Conservation (phyloP, 2,113 vertebrate species). For the Myotis brandtii region DNA sequence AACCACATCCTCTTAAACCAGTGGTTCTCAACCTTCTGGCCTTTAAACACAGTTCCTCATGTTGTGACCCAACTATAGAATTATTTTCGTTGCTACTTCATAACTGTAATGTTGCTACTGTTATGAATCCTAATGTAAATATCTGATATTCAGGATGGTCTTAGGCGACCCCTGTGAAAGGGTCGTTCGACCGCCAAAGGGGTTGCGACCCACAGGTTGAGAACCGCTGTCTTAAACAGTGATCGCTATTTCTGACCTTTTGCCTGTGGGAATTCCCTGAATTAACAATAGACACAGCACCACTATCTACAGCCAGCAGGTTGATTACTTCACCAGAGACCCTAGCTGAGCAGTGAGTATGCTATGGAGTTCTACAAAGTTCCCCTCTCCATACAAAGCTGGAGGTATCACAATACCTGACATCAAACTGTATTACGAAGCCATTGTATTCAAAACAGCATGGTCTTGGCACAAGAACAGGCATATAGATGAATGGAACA, state of each 20-base stretch:
- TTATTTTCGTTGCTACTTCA: too few species aligned
- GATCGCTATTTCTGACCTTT: not conserved
- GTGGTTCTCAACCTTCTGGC: too few species aligned
- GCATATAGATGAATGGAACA: not conserved
- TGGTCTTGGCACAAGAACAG: not conserved
- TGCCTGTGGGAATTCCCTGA: not conserved
- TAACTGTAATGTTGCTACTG: too few species aligned
- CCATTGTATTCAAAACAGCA: not conserved
- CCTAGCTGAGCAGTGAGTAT: not conserved
- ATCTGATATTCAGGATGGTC: too few species aligned
- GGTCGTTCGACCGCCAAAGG: too few species aligned
- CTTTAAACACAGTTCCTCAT: too few species aligned
- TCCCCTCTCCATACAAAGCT: not conserved
- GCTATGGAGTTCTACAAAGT: not conserved
- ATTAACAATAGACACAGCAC: too few species aligned
- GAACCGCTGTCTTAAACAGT: not conserved
- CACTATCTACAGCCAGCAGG: accelerated
- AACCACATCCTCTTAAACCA: not conserved
- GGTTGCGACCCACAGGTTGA: too few species aligned
- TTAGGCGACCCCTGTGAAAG: too few species aligned
- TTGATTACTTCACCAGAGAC: not conserved
- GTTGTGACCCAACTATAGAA: too few species aligned
- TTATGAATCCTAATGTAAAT: too few species aligned
- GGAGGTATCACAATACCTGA: not conserved
- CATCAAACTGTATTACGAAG: not conserved